These are phyloP conservation scores for Athene noctua DNA, from an alignment of 2,113 vertebrate species.

Conservation along the genomic window DNA sequence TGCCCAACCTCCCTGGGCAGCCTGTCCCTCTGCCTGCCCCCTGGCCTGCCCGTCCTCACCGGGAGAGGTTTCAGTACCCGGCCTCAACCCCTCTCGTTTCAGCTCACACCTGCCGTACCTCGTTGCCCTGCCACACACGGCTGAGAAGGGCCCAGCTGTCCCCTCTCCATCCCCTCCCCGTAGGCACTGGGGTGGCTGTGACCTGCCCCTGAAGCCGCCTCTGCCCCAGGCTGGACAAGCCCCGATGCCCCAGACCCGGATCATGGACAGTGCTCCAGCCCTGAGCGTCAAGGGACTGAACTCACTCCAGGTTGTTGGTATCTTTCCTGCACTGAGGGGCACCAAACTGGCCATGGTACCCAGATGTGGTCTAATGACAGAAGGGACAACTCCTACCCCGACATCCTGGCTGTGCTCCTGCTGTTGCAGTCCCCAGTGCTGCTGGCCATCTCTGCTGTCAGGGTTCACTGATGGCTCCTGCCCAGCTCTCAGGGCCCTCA, in stretches of 20 bases:
- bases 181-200: too few relatives aligned
- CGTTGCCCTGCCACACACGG: rapidly evolving
- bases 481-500: neutral
- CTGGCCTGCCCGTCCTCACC: neutral
- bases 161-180: neutral
- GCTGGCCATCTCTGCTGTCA: rapidly evolving
- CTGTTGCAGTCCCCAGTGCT: neutral
- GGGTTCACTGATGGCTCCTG: neutral
- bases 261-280: neutral
- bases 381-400: neutral
- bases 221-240: neutral
- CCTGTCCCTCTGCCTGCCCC: neutral
- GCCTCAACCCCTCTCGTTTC: rapidly evolving
- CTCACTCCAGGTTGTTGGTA: neutral
- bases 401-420: neutral
- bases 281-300: rapidly evolving
- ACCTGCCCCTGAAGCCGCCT: too few relatives aligned
- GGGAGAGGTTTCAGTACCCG: neutral
- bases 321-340: too few relatives aligned
- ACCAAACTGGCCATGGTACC: rapidly evolving
- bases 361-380: too few relatives aligned
- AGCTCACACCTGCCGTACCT: too few relatives aligned
- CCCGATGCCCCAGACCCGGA: neutral
- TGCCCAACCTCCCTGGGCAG: neutral
- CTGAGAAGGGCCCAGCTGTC: neutral